Base-by-base conservation (phyloP, 2,797 vertebrate species). In the Leptodactylus fallax region DNA sequence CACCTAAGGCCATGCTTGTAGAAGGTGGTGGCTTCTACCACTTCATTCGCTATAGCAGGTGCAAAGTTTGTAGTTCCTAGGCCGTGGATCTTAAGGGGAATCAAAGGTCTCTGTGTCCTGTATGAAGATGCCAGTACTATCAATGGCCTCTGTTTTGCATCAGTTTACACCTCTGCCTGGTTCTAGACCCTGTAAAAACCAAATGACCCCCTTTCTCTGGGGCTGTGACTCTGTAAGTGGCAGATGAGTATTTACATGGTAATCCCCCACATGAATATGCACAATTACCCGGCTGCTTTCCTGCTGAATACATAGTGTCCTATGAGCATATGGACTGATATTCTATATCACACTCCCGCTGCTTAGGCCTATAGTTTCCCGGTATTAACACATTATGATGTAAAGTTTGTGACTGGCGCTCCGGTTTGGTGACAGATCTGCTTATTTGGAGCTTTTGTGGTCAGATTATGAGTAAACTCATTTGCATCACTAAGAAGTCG, bases 401-500 rank as follows among this genome's bases (percentile, higher is more conserved):
- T 74, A 45, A 76, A 74, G 56, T 77, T 76, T 14, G 74, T 79
- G 84, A 83, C 45, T 53, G 83, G n/a, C 83, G 55, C 45, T 36
- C 6, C 61, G 72, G 58, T 12, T 69, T 21, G 69, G 19, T 23
- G 63, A 45, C 77, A 69, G 65, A 86, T 79, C 61, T 36, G 60
- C 19, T 86, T 86, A 86, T 79, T 67, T 51, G 79, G 23, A 85
- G 56, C 49, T 61, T 69, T 86, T 63, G 85, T 69, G 61, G 61
- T 63, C 25, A 86, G 76, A 86, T 86, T 80, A 80, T 10, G 25
- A 21, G 27, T 80, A 58, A 80, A 55, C 23, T 51, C 55, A 86
- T 86, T 69, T 86, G 85, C 84, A 85, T 85, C 23, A 45, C 61
- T 27, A 67, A 86, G 45, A 86, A 80, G 27, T 69, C 36, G 17